Base-by-base conservation (phyloP, 2,797 vertebrate genomes). In the Xenops minutus region DNA sequence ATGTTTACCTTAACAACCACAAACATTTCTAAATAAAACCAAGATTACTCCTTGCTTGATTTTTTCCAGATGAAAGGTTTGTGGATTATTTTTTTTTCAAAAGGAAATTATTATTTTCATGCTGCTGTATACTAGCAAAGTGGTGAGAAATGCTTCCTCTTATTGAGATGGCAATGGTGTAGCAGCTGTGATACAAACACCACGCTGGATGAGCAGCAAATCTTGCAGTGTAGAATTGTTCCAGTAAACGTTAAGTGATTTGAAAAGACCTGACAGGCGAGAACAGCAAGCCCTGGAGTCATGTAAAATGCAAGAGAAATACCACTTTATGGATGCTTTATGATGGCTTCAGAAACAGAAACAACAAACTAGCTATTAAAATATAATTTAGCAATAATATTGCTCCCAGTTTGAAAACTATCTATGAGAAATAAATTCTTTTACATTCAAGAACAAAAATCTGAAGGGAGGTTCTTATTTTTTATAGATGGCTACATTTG, bases 271-370 rank as follows among this genome's bases (percentile, higher is more conserved):
- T 99, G 99, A 99, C 99, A 99, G 98, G 98, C 98, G 97, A 98
- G 97, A 98, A 98, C 98, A 98, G 98, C 96, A 98, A 98, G 98
- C 98, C 99, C 98, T 86, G 98, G 98, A 98, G 98, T 99, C 99
- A 99, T 99, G 98, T 98, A 99, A 99, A 99, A 99, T 98, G 99
- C 99, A 99, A 98, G 98, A 98, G 98, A 98, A 98, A 98, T 98
- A 98, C 98, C 98, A 98, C 98, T 98, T 97, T 98, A 98, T 97
- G 92, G 97, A 92, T 54, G 80, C 92, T 92, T 78, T 86, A 94
- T 84, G 95, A 93, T 96, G 95, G 49, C 81, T 88, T 94, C 94
- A 95, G 93, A 97, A 97, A 96, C 88, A 96, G 95, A 95, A 97
- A 96, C 85, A 97, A 96, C 94, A 97, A 96, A 95, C 92, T 59